These are phyloP conservation scores for Macrochelys suwanniensis DNA, from an alignment of 2,797 vertebrate species.

Conservation along the genomic window DNA sequence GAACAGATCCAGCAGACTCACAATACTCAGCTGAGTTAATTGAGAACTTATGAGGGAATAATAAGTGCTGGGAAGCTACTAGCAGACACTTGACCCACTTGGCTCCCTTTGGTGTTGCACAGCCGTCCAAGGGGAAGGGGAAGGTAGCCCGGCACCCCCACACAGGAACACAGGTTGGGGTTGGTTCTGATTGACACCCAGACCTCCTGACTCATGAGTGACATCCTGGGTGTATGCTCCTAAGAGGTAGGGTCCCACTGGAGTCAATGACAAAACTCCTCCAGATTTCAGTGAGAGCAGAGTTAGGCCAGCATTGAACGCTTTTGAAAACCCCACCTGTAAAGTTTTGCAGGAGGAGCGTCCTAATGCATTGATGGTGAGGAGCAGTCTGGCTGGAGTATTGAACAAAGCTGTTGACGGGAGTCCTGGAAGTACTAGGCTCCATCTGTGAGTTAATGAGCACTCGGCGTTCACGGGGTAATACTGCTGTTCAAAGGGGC, in stretches of 20 bases:
- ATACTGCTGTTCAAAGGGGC: neutral
- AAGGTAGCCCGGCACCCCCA: neutral
- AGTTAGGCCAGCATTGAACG: neutral
- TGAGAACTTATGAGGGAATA: neutral
- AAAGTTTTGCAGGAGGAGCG: neutral
- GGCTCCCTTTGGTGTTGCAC: neutral
- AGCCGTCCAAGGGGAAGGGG: neutral
- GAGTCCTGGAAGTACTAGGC: neutral
- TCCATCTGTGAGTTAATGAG: neutral
- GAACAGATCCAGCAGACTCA: neutral
- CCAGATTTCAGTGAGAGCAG: neutral
- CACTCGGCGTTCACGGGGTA: neutral
- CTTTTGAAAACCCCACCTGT: neutral
- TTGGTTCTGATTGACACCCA: neutral
- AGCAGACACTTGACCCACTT: neutral
- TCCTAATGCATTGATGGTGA: neutral
- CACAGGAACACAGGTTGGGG: neutral
- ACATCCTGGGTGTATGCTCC: neutral
- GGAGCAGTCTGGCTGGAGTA: neutral
- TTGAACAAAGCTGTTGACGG: neutral
- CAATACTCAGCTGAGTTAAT: neutral
- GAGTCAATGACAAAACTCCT: accelerated
- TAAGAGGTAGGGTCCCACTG: too few relatives aligned
- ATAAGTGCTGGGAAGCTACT: neutral
- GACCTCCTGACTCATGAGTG: accelerated